Evolutionary conservation across 2,113 vertebrate genomes (phyloP), one percentile per base, ranked within the genome.

Genomic region (Dipodomys stephensi): DNA sequence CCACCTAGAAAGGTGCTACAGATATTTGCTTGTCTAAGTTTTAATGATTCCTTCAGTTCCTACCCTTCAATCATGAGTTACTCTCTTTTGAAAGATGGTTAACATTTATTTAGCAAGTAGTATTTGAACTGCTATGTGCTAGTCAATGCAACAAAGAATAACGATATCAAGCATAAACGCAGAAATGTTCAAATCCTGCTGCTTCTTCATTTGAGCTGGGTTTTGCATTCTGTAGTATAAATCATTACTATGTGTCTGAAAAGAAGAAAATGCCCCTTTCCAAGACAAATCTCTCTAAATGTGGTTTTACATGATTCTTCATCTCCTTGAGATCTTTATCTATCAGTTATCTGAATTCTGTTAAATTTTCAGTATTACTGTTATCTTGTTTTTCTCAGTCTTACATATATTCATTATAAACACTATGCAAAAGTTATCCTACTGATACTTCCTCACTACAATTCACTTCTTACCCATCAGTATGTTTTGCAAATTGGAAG

Each of bases 401-500:
- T 84, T 87, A 49, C 6, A 73, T 28, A 64, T 57, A 69, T 11
- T 87, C 68, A 10, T 85, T 77, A 76, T 9, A 86, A 91, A 85
- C 83, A 57, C 53, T 79, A 9, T 83, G 83, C 19, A 74, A 19
- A 81, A 77, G 22, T 69, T 30, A 11, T 83, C 22, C 16, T 74
- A 10, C 72, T 72, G 22, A 22, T 32, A 65, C 18, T 83, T 83
- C 9, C 27, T 94, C 32, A n/a, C 20, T 44, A 71, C 49, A 71
- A 88, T 62, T 86, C 53, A 57, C 16, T 57, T 62, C 67, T 93
- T 8, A 93, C 0, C 7, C 18, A 87, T 9, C 16, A 49, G 83
- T 76, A 72, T 89, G 46, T 78, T 91, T 84, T 64, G 7, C 92
- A 92, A 86, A 82, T 68, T 88, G 49, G 53, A 19, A 76, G 23